Percentiles rank a stretch among this genome's conserved stretches.
Evolutionary conservation across 1,140 invertebrate genomes (phyloP).

Genomic region (Drosophila micromelanica): DNA sequence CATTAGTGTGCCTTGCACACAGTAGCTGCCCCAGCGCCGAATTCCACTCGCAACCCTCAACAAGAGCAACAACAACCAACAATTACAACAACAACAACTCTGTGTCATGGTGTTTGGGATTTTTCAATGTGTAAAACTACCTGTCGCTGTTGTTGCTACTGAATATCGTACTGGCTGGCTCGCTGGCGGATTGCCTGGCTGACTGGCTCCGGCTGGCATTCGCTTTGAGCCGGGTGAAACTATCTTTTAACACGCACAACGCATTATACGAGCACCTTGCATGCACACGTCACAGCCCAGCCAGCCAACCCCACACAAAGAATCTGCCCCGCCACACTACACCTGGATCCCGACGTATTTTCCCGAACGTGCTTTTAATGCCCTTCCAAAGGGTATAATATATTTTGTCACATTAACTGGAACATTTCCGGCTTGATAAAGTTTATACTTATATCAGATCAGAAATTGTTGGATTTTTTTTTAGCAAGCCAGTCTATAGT

Average conservation of each 20-base stretch:
- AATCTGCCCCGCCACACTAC: conserved; percentile 14
- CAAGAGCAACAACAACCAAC: conserved; percentile 26
- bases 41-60: conserved; percentile 33
- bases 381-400: conserved; percentile 1
- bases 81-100: conserved; percentile 19
- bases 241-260: conserved; percentile 83
- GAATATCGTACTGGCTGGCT: conserved; percentile 30
- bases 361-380: conserved; percentile 53
- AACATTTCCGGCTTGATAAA: neutral
- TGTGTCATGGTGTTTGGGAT: conserved; percentile 79
- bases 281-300: conserved; percentile 65
- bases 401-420: conserved; percentile 16
- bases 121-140: conserved; percentile 83
- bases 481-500: too few species aligned
- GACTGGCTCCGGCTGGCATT: conserved; percentile 48
- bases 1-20: conserved; percentile 55
- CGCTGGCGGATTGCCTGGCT: conserved; percentile 15
- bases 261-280: conserved; percentile 81
- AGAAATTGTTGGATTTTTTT: too few species aligned
- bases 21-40: conserved; percentile 49
- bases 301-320: conserved; percentile 25
- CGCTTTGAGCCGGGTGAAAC: conserved; percentile 73
- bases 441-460: too few species aligned
- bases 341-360: conserved; percentile 48
- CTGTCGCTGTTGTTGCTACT: conserved; percentile 71